Conservation (phyloP, 2,113 vertebrate species). For the Microtus montanus region DNA sequence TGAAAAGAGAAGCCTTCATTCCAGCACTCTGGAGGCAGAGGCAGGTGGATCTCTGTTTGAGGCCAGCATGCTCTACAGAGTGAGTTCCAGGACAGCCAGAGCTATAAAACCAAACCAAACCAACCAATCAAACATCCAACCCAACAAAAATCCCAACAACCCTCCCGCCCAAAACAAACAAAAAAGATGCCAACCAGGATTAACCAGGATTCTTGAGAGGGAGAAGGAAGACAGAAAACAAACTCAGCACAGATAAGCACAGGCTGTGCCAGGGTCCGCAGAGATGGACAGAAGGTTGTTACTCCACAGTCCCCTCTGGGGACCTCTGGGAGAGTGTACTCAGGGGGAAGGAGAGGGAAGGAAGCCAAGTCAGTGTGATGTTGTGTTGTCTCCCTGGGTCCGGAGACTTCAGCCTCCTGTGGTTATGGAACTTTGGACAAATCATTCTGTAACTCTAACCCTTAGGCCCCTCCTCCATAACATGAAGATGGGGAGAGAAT, state of each 20-base stretch:
- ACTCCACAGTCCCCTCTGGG: neutral
- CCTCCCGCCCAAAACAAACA: neutral
- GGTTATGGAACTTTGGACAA: neutral
- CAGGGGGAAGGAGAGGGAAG: neutral
- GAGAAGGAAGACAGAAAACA: neutral
- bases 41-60: neutral
- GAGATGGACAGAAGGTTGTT: neutral
- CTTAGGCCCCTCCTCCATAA: neutral
- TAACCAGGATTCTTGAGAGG: neutral
- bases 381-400: neutral
- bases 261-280: neutral
- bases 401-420: neutral
- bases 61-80: neutral
- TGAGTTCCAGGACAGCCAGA: neutral
- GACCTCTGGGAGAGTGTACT: neutral
- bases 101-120: neutral
- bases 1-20: constrained; percentile 29
- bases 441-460: neutral
- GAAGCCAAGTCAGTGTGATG: neutral
- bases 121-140: neutral
- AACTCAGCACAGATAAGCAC: neutral
- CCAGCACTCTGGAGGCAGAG: neutral
- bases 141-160: too few species aligned
- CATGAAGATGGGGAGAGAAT: neutral
- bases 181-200: constrained; percentile 1